phyloP scores from a whole-genome alignment of 2,113 vertebrate species.

The Orycteropus afer region DNA sequence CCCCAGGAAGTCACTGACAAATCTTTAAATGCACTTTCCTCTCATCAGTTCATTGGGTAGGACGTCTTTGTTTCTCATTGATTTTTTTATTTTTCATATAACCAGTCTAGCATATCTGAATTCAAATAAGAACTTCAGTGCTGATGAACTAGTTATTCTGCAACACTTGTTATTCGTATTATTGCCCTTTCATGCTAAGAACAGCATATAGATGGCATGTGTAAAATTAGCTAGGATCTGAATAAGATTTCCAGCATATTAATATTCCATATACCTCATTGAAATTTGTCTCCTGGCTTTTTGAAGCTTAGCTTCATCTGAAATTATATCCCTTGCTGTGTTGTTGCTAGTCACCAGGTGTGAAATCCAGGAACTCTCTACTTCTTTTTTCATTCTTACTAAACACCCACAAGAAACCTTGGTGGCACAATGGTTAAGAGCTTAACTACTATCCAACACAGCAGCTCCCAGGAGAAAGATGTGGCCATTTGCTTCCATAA shows the following conservation, averaged over 20 bases:
- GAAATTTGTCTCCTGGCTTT: neutral
- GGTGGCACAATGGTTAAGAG: neutral
- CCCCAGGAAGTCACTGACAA: neutral
- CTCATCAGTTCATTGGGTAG: neutral
- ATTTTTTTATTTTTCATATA: neutral
- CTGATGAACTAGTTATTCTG: neutral
- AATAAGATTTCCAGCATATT: neutral
- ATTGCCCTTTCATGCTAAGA: neutral
- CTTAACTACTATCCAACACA: neutral
- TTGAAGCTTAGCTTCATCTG: neutral
- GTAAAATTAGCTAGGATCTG: neutral
- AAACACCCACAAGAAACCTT: neutral
- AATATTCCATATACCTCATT: neutral
- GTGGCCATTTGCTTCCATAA: neutral
- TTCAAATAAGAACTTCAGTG: neutral
- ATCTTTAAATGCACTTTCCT: neutral
- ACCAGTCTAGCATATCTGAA: conserved; percentile 15
- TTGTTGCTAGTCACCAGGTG: neutral
- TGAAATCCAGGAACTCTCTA: neutral
- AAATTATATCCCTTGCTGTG: neutral
- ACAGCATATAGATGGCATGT: no score
- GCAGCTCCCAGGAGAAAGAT: neutral
- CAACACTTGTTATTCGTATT: neutral
- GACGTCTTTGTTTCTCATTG: neutral
- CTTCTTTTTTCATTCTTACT: neutral